Conservation (phyloP, 2,888 invertebrate genomes). For the Caenorhabditis macrosperma region DNA sequence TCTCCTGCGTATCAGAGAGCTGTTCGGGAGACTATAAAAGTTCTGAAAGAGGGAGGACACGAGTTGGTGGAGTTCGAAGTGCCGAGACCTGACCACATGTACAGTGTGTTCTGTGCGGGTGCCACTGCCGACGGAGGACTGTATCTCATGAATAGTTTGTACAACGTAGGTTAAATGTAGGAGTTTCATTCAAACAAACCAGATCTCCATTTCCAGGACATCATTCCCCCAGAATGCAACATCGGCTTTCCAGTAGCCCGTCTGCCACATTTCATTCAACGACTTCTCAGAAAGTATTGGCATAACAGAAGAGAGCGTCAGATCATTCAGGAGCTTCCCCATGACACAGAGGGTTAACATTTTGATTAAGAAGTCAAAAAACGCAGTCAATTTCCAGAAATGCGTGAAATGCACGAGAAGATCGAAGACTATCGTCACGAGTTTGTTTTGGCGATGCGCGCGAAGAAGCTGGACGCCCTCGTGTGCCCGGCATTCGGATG, state of each 20-base stretch:
- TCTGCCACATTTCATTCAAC: conserved; percentile 49
- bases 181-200: neutral
- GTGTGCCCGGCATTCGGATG: conserved; percentile 56
- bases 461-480: conserved; percentile 40
- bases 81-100: conserved; percentile 62
- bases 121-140: conserved; percentile 56
- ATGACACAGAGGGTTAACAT: conserved; percentile 49
- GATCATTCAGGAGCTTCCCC: conserved; percentile 47
- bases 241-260: conserved; percentile 50
- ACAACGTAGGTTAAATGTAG: conserved; percentile 6
- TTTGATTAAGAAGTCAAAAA: too few species aligned
- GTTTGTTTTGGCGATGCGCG: conserved; percentile 44
- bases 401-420: conserved; percentile 57
- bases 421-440: conserved; percentile 61
- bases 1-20: conserved; percentile 54
- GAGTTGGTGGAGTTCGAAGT: conserved; percentile 68
- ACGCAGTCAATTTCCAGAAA: conserved; percentile 41
- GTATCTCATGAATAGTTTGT: conserved; percentile 29
- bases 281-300: conserved; percentile 40
- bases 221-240: conserved; percentile 56
- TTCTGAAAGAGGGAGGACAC: conserved; percentile 66
- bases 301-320: conserved; percentile 29
- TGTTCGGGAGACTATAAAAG: conserved; percentile 32
- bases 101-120: conserved; percentile 43
- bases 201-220: conserved; percentile 42